Evolutionary conservation across 2,113 vertebrate species (phyloP), one percentile per base, ranked within the genome.

Genomic region (Limnothrissa miodon): DNA sequence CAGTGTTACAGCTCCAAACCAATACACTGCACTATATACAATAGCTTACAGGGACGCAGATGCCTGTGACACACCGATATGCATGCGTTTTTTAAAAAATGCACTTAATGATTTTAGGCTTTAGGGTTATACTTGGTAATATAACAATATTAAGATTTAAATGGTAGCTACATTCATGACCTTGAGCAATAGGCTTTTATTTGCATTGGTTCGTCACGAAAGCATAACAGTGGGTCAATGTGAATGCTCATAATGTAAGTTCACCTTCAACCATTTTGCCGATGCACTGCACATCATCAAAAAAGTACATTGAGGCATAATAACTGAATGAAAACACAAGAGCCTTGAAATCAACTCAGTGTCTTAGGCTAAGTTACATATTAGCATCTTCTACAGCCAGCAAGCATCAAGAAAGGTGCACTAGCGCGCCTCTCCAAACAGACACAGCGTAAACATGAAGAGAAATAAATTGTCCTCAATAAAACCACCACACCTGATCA

Each of bases 401-500:
- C 29, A 74, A 74, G 66, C 10, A 74, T 11, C 66, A 74, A 74
- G 29, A 74, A 5, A 17, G 9, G 66, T 33, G 17, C 66, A 74
- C 25, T 36, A 10, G 66, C 51, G 66, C 25, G 33, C 36, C 66
- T 74, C 33, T 74, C 5, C 1, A 2, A 2, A 13, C 56, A 44
- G 42, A 2, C 53, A 83, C 6, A 33, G n/a, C 11, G 66, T 59
- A 9, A 21, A 70, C 66, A 56, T 74, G 11, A 13, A 36, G 10
- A 74, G 66, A 80, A 80, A 80, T 21, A 0, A 48, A 5, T 25
- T 9, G 25, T 39, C 29, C 25, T n/a, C 80, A 56, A 84, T 45
- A 48, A 83, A 81, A 53, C 36, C 0, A 25, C 13, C 91, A 23
- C n/a, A 95, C 94, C 94, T 95, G 92, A 83, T 87, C 87, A 88